phyloP scores from a whole-genome alignment of 2,797 vertebrate genomes.

The Brachymystax lenok region DNA sequence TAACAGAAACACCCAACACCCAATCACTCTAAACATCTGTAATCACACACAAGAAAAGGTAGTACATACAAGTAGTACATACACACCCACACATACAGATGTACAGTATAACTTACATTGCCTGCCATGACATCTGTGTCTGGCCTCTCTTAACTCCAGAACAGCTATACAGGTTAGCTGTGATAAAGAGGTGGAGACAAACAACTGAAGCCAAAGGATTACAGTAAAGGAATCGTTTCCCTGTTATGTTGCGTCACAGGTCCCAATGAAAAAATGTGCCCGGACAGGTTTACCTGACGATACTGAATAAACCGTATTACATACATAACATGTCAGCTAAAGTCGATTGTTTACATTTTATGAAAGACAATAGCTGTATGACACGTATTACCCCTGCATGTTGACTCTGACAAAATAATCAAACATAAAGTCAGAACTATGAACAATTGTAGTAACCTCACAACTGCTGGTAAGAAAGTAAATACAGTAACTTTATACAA shows the following conservation, averaged over 20 bases:
- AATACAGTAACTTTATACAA: too few species aligned
- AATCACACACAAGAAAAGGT: neutral
- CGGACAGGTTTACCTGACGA: too few species aligned
- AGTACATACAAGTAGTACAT: neutral
- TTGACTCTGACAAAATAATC: too few species aligned
- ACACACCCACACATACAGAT: neutral
- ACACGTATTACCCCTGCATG: too few species aligned
- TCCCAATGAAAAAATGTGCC: neutral
- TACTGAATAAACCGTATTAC: too few species aligned
- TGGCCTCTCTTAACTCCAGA: too few species aligned
- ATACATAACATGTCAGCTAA: neutral
- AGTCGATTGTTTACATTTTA: too few species aligned
- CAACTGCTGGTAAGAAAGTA: too few species aligned
- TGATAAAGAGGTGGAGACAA: neutral
- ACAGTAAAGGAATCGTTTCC: neutral
- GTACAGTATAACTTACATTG: neutral
- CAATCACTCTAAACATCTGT: neutral
- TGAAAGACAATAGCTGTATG: too few species aligned
- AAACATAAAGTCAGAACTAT: too few species aligned
- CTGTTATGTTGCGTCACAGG: neutral
- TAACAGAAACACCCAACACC: neutral
- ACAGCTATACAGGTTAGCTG: too few species aligned
- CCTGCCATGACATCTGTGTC: neutral
- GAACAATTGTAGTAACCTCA: too few species aligned
- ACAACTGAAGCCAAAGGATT: neutral